These are phyloP conservation scores for Cantharis flavilabris DNA, from an alignment of 2,888 invertebrate genomes.

Conservation along the genomic window DNA sequence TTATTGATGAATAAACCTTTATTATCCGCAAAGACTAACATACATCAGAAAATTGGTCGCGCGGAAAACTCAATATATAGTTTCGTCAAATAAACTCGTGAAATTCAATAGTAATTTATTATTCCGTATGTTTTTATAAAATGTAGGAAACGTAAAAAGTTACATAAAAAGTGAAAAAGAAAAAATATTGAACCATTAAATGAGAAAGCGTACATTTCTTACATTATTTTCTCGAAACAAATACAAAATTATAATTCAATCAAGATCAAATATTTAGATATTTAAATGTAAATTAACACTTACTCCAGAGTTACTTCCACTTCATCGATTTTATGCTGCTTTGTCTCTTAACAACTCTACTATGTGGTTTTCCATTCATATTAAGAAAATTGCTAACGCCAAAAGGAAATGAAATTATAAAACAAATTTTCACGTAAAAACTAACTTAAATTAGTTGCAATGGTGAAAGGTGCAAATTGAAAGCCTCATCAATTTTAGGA, in stretches of 20 bases:
- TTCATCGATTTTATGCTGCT: background rate
- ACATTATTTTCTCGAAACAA: background rate
- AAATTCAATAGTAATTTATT: constrained; percentile 16
- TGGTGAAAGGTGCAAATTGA: too few relatives aligned
- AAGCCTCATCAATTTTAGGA: too few relatives aligned
- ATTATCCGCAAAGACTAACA: constrained; percentile 12
- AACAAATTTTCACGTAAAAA: too few relatives aligned
- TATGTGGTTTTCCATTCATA: background rate
- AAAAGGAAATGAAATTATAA: too few relatives aligned
- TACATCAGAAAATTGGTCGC: constrained; percentile 13
- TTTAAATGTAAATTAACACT: background rate
- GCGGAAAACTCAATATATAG: constrained; percentile 23
- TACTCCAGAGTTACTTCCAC: background rate
- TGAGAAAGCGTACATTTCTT: background rate
- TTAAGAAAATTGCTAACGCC: background rate
- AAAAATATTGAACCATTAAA: background rate
- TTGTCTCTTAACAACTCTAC: background rate
- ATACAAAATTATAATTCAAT: background rate
- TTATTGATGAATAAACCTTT: constrained; percentile 24
- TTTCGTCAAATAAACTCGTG: constrained; percentile 13
- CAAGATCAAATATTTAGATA: background rate
- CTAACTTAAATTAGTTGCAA: too few relatives aligned
- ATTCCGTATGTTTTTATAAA: constrained; percentile 1
- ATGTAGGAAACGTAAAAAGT: background rate
- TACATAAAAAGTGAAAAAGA: background rate